Evolutionary conservation across 2,888 invertebrate species (phyloP), one percentile per base, ranked within the genome.

Genomic region (Drosophila prostipennis): DNA sequence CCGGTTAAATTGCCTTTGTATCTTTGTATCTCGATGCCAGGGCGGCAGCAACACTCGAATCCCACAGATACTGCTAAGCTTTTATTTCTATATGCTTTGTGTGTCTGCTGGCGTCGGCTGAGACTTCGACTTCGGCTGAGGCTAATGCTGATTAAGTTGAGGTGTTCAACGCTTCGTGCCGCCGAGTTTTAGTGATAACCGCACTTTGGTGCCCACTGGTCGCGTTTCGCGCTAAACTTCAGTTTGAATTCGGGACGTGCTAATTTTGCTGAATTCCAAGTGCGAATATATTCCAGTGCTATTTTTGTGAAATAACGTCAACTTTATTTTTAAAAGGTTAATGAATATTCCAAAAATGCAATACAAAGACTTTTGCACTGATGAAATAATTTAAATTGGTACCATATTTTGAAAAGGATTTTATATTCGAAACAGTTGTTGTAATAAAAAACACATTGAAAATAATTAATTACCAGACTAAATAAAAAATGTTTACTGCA

Each of bases 101-200:
- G 42, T 57, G 13, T 45, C 26, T 48, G 68, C 49, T n/a, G 52
- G 5, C 10, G 56, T 40, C 43, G 49, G 8, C 67, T 14, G 54
- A 53, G 56, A 7, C 49, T 19, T 6, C 37, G 56, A 7, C 49
- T 19, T 6, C 32, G 55, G n/a, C 42, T 16, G 49, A 61, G 49
- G 52, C 54, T 64, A 69, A 71, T 69, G 63, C 65, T 73, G 58
- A 67, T 73, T 76, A 79, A 78, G 68, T 56, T 72, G 52, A 83
- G 84, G 77, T 80, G 79, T 34, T 65, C 51, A 64, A 29, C 43
- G 36, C 40, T 58, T 58, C 45, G 59, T 40, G 49, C 45, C 58
- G 32, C 40, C 26, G 55, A 46, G 49, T 56, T 64, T 72, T 77
- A 84, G 84, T 84, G 85, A 84, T 87, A 84, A 84, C 67, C 74